Conservation (phyloP, 1,140 invertebrate species). For the Tetramorium parvispinum region DNA sequence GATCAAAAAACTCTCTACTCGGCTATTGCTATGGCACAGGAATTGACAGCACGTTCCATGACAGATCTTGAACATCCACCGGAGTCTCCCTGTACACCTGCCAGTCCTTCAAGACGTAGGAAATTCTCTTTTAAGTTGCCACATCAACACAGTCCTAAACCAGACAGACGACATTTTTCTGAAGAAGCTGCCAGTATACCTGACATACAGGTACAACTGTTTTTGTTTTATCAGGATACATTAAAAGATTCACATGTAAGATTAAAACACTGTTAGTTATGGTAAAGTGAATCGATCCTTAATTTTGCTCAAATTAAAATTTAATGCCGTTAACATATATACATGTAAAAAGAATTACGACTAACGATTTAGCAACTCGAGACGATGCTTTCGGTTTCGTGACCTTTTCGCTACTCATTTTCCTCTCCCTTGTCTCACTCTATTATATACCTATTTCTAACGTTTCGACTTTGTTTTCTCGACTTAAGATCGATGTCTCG, state of each 20-base stretch:
- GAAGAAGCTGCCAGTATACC: constrained; percentile 96
- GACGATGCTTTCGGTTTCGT: too few species aligned
- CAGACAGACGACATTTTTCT: constrained; percentile 93
- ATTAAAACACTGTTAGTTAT: too few species aligned
- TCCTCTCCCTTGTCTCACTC: too few species aligned
- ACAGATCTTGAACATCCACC: constrained; percentile 90
- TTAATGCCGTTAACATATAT: too few species aligned
- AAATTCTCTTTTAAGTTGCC: constrained; percentile 96
- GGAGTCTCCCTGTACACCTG: constrained; percentile 89
- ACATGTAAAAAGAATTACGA: too few species aligned
- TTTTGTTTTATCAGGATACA: constrained; percentile 65
- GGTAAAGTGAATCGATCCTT: too few species aligned
- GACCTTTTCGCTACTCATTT: too few species aligned
- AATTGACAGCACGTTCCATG: constrained; percentile 95
- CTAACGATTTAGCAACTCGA: too few species aligned
- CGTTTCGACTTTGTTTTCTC: too few species aligned
- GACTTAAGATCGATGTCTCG: too few species aligned
- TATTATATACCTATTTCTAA: too few species aligned
- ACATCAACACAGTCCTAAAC: constrained; percentile 87
- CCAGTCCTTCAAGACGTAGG: constrained; percentile 92
- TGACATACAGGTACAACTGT: constrained; percentile 92
- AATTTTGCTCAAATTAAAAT: too few species aligned
- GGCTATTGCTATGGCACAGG: constrained; percentile 97
- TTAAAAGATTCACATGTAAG: constrained; percentile 10
- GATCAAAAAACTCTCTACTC: constrained; percentile 97